These are phyloP conservation scores for Teleogryllus oceanicus DNA, from an alignment of 2,888 invertebrate genomes.

Conservation along the genomic window DNA sequence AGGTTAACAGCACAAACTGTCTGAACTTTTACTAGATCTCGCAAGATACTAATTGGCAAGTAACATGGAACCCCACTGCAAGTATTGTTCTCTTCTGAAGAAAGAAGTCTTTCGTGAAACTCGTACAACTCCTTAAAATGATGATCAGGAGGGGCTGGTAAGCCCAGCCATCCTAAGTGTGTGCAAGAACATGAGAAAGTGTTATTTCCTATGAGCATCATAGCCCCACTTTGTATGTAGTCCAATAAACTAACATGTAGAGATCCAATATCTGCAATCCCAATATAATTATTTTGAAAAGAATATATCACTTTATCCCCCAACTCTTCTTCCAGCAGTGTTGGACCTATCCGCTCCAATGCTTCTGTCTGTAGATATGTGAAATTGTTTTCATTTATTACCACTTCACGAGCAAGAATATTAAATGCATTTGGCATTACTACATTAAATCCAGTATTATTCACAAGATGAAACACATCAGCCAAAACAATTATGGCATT, in stretches of 20 bases:
- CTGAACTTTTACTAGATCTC: not conserved
- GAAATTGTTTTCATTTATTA: conserved; percentile 21
- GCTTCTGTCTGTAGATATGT: conserved; percentile 22
- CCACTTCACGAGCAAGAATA: conserved; percentile 20
- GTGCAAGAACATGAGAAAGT: conserved; percentile 25
- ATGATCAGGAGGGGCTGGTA: not conserved
- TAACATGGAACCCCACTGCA: conserved; percentile 19
- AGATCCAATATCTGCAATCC: conserved; percentile 21
- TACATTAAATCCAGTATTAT: conserved; percentile 19
- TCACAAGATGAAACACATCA: conserved; percentile 20
- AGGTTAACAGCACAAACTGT: not conserved
- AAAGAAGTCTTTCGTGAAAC: conserved; percentile 20
- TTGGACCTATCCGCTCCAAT: conserved; percentile 21
- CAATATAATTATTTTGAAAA: conserved; percentile 21
- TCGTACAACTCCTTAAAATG: not conserved
- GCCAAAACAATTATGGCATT: conserved; percentile 24
- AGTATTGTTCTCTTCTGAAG: conserved; percentile 3
- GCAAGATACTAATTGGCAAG: conserved; percentile 21
- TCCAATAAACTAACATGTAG: conserved; percentile 23
- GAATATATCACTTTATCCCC: not conserved
- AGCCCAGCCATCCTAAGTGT: conserved; percentile 24
- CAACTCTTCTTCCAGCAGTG: not conserved
- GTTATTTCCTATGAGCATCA: conserved; percentile 20
- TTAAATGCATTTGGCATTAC: conserved; percentile 24
- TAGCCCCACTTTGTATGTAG: not conserved